phyloP scores from a whole-genome alignment of 1,140 invertebrate genomes.

The Belonocnema kinseyi region DNA sequence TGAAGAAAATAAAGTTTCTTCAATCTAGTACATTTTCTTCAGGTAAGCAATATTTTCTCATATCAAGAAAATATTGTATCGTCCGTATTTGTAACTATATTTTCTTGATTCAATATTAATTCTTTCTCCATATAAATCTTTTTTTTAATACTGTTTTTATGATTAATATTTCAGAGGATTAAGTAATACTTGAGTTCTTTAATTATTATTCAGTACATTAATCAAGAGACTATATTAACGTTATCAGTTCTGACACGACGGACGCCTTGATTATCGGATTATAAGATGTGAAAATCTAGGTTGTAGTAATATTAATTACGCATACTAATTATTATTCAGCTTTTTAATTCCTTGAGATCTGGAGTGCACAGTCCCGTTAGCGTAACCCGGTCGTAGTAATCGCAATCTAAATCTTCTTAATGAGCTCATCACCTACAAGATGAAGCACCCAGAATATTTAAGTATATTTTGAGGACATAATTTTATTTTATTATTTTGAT shows the following conservation, averaged over 20 bases:
- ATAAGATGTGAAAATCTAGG: not conserved
- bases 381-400: constrained; percentile 55
- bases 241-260: not conserved
- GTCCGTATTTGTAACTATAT: too few species aligned
- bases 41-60: too few species aligned
- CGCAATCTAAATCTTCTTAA: constrained; percentile 50
- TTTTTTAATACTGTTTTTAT: too few species aligned
- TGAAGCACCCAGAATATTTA: constrained; percentile 10
- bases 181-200: not conserved
- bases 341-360: constrained; percentile 51
- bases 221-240: not conserved
- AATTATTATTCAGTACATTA: not conserved
- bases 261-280: not conserved
- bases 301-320: constrained; percentile 5
- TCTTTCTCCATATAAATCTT: too few species aligned
- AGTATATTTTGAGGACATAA: not conserved
- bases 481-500: not conserved
- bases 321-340: constrained; percentile 49
- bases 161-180: not conserved
- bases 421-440: constrained; percentile 45
- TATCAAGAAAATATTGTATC: too few species aligned
- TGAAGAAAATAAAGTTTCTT: too few species aligned
- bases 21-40: too few species aligned
- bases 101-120: too few species aligned
- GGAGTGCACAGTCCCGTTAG: constrained; percentile 53